These are phyloP conservation scores for Nilaparvata lugens DNA, from an alignment of 1,140 invertebrate species.

Conservation along the genomic window DNA sequence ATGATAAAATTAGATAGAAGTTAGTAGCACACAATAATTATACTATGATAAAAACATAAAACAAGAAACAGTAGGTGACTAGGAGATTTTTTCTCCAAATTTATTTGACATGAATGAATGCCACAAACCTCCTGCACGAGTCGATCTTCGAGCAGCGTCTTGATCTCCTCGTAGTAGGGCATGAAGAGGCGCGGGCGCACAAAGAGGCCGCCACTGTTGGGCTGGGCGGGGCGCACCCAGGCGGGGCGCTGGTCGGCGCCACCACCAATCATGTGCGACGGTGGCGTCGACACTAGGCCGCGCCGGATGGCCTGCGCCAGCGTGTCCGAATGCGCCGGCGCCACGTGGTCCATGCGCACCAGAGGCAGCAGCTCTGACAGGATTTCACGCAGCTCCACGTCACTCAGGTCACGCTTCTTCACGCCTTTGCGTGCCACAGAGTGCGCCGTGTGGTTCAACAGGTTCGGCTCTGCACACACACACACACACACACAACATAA, in stretches of 20 bases:
- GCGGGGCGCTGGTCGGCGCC: constrained; percentile 39
- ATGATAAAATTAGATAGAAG: no score
- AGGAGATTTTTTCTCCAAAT: no score
- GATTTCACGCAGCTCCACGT: constrained; percentile 78
- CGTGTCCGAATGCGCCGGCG: constrained; percentile 76
- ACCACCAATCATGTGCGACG: constrained; percentile 79
- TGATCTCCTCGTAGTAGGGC: constrained; percentile 90
- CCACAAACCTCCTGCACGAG: constrained; percentile 40
- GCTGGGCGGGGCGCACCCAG: constrained; percentile 60
- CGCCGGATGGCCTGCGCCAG: constrained; percentile 64
- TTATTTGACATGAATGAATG: no score
- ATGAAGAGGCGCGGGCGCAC: constrained; percentile 81
- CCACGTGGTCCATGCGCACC: constrained; percentile 80
- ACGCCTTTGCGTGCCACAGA: constrained; percentile 78
- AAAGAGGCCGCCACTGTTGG: constrained; percentile 67
- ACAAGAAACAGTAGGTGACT: no score
- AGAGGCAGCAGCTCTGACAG: constrained; percentile 68
- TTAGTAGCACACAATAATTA: no score
- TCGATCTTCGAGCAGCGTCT: constrained; percentile 76
- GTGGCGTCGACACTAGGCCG: constrained; percentile 75
- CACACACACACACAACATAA: background rate
- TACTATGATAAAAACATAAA: no score
- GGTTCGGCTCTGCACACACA: constrained; percentile 66
- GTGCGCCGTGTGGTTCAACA: constrained; percentile 84
- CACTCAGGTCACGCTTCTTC: constrained; percentile 74